Evolutionary conservation across 2,113 vertebrate species (phyloP).

Genomic region (Rhizomys pruinosus): DNA sequence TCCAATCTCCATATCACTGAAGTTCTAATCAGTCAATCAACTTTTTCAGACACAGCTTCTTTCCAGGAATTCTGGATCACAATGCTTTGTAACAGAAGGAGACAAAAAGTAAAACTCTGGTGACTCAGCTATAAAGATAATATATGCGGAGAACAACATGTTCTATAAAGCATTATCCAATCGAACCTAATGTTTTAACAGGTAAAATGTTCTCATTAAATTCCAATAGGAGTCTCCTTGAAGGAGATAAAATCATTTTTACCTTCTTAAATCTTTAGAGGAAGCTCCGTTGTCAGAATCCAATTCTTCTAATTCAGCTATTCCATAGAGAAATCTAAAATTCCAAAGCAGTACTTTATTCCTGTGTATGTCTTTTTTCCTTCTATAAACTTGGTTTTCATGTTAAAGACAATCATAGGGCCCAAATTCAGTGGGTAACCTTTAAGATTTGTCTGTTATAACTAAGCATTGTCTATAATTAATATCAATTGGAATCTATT

Average conservation of each 20-base stretch:
- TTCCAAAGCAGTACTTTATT: slow-evolving; percentile 50
- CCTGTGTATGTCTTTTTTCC: not conserved
- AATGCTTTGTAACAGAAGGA: not conserved
- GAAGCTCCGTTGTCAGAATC: slow-evolving; percentile 67
- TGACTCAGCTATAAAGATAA: slow-evolving; percentile 50
- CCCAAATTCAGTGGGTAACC: slow-evolving; percentile 73
- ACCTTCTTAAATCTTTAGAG: slow-evolving; percentile 72
- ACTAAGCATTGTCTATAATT: slow-evolving; percentile 84
- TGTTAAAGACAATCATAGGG: slow-evolving; percentile 64
- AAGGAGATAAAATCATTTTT: slow-evolving; percentile 68
- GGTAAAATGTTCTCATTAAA: slow-evolving; percentile 81
- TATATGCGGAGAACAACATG: slow-evolving; percentile 56
- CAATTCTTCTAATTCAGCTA: slow-evolving; percentile 41
- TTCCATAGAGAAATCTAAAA: slow-evolving; percentile 63
- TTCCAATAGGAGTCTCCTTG: slow-evolving; percentile 72
- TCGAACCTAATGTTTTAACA: slow-evolving; percentile 74
- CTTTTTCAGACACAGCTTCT: not conserved
- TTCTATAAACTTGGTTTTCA: slow-evolving; percentile 64
- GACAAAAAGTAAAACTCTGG: slow-evolving; percentile 40
- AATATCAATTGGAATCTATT: slow-evolving; percentile 86
- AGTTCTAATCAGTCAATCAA: not conserved
- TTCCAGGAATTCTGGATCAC: not conserved
- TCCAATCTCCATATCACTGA: not conserved
- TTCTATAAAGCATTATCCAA: slow-evolving; percentile 75
- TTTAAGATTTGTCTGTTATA: slow-evolving; percentile 81